These are phyloP conservation scores for Triplophysa tibetana DNA, from an alignment of 2,113 vertebrate genomes.

Conservation along the genomic window DNA sequence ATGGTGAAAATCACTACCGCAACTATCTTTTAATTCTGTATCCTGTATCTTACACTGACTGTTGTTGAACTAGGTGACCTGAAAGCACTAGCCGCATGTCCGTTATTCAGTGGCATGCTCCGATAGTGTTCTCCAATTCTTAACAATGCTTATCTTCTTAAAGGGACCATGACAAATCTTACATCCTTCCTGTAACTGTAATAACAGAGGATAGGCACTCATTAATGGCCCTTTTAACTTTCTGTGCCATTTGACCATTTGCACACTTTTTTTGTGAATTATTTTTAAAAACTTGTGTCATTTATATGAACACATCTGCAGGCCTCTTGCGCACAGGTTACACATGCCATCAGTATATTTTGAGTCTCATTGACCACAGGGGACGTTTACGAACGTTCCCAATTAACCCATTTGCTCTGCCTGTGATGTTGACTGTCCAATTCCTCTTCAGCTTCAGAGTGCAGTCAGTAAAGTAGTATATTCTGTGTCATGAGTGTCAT, in stretches of 20 bases:
- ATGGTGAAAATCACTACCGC: slow-evolving; percentile 10
- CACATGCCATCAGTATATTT: background rate
- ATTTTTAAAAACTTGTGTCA: slow-evolving; percentile 26
- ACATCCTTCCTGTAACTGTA: slow-evolving; percentile 22
- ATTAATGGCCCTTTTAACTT: slow-evolving; percentile 18
- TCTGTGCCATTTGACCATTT: slow-evolving; percentile 41
- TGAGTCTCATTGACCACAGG: slow-evolving; percentile 24
- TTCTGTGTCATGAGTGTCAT: slow-evolving; percentile 40
- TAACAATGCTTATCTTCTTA: slow-evolving; percentile 16
- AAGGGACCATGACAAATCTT: slow-evolving; percentile 48
- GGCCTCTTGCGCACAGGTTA: slow-evolving; percentile 38
- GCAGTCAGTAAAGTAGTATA: slow-evolving; percentile 27
- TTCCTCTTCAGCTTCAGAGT: slow-evolving; percentile 35
- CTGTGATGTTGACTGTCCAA: slow-evolving; percentile 4
- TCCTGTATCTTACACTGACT: slow-evolving; percentile 8
- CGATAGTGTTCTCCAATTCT: background rate
- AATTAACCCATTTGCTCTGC: slow-evolving; percentile 22
- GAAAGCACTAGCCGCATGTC: background rate
- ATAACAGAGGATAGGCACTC: slow-evolving; percentile 19
- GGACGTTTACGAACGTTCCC: background rate
- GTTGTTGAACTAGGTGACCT: slow-evolving; percentile 2
- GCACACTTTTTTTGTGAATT: slow-evolving; percentile 19
- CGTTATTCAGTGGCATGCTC: background rate
- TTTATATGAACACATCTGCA: slow-evolving; percentile 43
- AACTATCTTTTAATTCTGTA: slow-evolving; percentile 14